These are phyloP conservation scores for Spilogale gracilis DNA, from an alignment of 2,113 vertebrate genomes.

Conservation along the genomic window DNA sequence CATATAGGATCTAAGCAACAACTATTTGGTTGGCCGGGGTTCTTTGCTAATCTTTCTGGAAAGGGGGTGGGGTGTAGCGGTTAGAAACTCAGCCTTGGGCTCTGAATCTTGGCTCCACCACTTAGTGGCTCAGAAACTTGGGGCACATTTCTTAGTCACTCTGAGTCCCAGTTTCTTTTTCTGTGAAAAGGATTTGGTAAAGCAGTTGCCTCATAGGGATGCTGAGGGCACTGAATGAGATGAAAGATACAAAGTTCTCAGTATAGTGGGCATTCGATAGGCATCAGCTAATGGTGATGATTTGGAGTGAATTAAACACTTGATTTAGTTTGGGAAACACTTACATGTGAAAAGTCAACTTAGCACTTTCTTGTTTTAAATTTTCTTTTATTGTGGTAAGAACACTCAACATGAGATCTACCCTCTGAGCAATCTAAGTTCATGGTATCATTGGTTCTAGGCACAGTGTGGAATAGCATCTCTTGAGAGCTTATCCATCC, in stretches of 20 bases:
- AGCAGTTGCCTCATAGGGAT: fast-evolving
- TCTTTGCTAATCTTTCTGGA: neutral
- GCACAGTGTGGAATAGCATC: fast-evolving
- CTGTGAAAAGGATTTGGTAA: neutral
- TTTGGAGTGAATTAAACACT: neutral
- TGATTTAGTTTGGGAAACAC: neutral
- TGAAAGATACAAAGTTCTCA: neutral
- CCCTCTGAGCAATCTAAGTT: neutral
- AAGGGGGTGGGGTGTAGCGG: neutral
- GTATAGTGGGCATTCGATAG: neutral
- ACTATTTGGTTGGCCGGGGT: neutral
- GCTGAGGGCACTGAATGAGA: neutral
- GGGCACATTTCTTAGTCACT: neutral
- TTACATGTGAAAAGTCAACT: neutral
- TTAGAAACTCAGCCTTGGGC: neutral
- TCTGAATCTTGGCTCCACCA: neutral
- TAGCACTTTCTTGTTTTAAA: neutral
- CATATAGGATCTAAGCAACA: neutral
- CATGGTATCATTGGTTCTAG: too few species aligned
- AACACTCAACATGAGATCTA: neutral
- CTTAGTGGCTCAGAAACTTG: neutral
- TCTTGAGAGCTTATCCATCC: neutral
- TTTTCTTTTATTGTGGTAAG: neutral
- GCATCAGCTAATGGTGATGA: neutral
- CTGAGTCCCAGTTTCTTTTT: neutral